Percentiles rank a stretch among this genome's conserved stretches.
These are phyloP conservation scores for Habropoda laboriosa DNA, from an alignment of 1,140 invertebrate species.

Conservation along the genomic window DNA sequence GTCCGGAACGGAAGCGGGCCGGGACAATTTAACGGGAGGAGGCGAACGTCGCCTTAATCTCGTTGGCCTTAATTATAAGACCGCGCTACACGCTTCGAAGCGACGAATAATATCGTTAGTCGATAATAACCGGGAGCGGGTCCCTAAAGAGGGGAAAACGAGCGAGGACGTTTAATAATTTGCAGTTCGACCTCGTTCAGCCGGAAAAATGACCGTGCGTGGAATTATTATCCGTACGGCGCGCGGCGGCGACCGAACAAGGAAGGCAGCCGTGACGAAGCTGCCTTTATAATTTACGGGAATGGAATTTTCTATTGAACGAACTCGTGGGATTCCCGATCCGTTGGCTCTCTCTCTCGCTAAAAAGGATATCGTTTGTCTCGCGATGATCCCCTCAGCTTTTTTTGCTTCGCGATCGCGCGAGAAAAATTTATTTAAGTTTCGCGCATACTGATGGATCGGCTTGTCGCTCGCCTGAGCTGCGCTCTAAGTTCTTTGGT, in stretches of 20 bases:
- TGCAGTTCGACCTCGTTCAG: neutral
- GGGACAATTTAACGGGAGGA: constrained; percentile 31
- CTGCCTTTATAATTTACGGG: constrained; percentile 29
- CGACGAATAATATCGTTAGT: constrained; percentile 33
- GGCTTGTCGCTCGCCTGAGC: neutral
- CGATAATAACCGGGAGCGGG: constrained; percentile 34
- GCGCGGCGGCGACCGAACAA: neutral
- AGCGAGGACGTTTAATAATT: constrained; percentile 25
- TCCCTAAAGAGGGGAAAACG: neutral
- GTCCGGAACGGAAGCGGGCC: neutral
- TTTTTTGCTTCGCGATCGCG: constrained; percentile 19
- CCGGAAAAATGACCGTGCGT: constrained; percentile 15
- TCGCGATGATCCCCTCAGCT: constrained; percentile 22
- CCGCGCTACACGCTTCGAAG: constrained; percentile 29
- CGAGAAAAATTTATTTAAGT: neutral
- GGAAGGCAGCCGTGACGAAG: no score
- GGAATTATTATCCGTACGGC: constrained; percentile 31
- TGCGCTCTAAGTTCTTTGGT: neutral
- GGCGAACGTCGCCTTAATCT: constrained; percentile 45
- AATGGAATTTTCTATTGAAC: constrained; percentile 45
- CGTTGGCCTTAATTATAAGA: constrained; percentile 53
- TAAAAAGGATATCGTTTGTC: constrained; percentile 43
- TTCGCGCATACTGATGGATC: neutral
- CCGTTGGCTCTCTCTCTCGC: neutral
- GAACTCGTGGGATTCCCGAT: neutral